These are phyloP conservation scores for Fulmarus glacialis DNA, from an alignment of 2,113 vertebrate species.

Conservation along the genomic window DNA sequence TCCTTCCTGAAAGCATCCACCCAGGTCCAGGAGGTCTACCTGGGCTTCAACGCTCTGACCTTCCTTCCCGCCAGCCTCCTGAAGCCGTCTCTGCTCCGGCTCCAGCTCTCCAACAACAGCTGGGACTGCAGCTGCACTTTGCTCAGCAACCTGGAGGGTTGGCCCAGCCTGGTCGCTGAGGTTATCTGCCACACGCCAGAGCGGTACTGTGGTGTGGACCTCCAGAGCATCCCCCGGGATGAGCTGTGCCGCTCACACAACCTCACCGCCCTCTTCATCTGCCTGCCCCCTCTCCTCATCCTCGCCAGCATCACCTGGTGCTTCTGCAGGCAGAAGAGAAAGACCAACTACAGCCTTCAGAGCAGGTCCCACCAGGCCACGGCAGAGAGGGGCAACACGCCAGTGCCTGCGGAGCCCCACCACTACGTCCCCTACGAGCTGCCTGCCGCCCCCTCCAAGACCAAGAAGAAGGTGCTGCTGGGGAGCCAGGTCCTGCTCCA, in stretches of 20 bases:
- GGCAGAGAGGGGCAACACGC: conserved; percentile 17
- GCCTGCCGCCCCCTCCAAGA: neutral
- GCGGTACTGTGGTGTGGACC: conserved; percentile 33
- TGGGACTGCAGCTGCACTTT: conserved; percentile 85
- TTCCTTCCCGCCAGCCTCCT: conserved; percentile 72
- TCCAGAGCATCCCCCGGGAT: conserved; percentile 58
- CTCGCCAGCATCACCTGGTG: conserved; percentile 77
- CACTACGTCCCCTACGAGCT: conserved; percentile 38
- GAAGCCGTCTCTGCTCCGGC: conserved; percentile 67
- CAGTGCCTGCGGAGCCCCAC: conserved; percentile 39
- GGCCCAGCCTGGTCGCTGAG: neutral
- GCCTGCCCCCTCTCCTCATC: conserved; percentile 80
- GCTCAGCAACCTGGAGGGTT: conserved; percentile 65
- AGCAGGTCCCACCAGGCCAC: conserved; percentile 40
- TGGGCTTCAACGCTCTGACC: conserved; percentile 77
- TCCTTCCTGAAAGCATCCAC: conserved; percentile 78
- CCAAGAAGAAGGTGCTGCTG: conserved; percentile 65
- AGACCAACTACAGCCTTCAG: conserved; percentile 59
- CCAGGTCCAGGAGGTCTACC: conserved; percentile 72
- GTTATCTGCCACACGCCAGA: conserved; percentile 71
- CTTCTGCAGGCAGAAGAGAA: conserved; percentile 78
- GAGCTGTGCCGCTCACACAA: conserved; percentile 75
- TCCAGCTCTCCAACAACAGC: conserved; percentile 81
- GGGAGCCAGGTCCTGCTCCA: conserved; percentile 78
- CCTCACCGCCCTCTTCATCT: conserved; percentile 83